These are phyloP conservation scores for Adelosebastes latens DNA, from an alignment of 2,797 vertebrate genomes.

Conservation along the genomic window DNA sequence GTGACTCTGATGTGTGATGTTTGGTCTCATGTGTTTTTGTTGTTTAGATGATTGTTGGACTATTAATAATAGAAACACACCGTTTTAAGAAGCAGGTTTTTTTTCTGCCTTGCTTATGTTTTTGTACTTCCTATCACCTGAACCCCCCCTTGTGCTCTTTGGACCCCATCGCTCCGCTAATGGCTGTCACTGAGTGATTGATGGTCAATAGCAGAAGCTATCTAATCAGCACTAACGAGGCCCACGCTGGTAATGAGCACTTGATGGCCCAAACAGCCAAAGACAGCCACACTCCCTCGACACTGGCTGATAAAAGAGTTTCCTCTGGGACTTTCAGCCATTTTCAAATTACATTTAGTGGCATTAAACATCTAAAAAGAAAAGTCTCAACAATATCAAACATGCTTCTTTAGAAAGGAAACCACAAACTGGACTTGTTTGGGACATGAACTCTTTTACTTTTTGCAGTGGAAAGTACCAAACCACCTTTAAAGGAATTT, in stretches of 20 bases:
- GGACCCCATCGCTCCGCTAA: conserved; percentile 16
- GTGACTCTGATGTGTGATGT: conserved; percentile 2
- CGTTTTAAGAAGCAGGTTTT: not conserved
- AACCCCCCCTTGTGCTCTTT: conserved; percentile 42
- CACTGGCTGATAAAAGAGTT: not conserved
- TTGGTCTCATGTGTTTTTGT: not conserved
- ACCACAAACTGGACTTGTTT: not conserved
- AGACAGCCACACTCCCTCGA: not conserved
- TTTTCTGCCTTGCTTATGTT: not conserved
- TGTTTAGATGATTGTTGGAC: not conserved
- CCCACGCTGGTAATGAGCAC: conserved; percentile 49
- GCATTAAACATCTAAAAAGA: not conserved
- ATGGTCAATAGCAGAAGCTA: conserved; percentile 47
- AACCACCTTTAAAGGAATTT: not conserved
- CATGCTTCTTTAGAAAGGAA: not conserved
- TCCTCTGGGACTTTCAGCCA: not conserved
- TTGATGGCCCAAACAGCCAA: conserved; percentile 31
- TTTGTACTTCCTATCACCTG: not conserved
- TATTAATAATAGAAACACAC: not conserved
- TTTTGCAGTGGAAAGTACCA: not conserved
- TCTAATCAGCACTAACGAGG: conserved; percentile 67
- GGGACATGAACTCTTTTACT: not conserved
- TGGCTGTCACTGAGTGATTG: conserved; percentile 48
- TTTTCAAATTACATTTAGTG: not conserved
- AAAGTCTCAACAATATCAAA: not conserved